Evolutionary conservation across 2,888 invertebrate genomes (phyloP).

Genomic region (Cinara cedri): DNA sequence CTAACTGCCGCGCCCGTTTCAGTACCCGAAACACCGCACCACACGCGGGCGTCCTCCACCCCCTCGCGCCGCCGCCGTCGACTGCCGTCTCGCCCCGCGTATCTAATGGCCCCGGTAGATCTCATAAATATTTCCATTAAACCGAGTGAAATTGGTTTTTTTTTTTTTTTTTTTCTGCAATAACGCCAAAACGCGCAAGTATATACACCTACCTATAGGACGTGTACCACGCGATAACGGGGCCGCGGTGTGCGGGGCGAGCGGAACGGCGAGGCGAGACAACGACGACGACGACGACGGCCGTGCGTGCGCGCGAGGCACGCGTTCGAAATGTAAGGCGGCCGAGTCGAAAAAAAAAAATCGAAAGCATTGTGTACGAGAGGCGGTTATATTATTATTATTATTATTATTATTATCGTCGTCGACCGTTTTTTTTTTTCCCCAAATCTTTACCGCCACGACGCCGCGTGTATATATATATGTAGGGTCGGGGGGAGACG

Average conservation of each 20-base stretch:
- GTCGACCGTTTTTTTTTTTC: constrained; percentile 28
- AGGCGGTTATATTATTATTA: constrained; percentile 17
- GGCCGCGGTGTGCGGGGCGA: background rate
- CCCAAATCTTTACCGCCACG: background rate
- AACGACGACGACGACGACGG: background rate
- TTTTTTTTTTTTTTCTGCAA: constrained; percentile 40
- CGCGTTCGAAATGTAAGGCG: constrained; percentile 37
- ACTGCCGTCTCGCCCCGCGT: background rate
- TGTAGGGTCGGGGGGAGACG: too few relatives aligned
- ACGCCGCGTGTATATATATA: too few relatives aligned
- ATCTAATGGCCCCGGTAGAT: constrained; percentile 51
- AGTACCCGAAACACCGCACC: background rate
- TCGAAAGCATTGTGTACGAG: constrained; percentile 48
- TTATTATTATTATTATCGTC: background rate
- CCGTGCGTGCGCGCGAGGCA: background rate
- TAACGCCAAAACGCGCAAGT: constrained; percentile 33
- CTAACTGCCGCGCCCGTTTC: background rate
- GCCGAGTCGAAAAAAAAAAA: constrained; percentile 26
- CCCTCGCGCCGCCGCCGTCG: background rate
- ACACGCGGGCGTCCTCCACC: background rate
- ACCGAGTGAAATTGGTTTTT: constrained; percentile 56
- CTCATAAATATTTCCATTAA: constrained; percentile 57
- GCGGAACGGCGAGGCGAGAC: constrained; percentile 8
- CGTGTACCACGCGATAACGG: background rate
- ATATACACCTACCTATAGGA: background rate